These are phyloP conservation scores for Catharus fuscescens DNA, from an alignment of 2,113 vertebrate genomes.

Conservation along the genomic window DNA sequence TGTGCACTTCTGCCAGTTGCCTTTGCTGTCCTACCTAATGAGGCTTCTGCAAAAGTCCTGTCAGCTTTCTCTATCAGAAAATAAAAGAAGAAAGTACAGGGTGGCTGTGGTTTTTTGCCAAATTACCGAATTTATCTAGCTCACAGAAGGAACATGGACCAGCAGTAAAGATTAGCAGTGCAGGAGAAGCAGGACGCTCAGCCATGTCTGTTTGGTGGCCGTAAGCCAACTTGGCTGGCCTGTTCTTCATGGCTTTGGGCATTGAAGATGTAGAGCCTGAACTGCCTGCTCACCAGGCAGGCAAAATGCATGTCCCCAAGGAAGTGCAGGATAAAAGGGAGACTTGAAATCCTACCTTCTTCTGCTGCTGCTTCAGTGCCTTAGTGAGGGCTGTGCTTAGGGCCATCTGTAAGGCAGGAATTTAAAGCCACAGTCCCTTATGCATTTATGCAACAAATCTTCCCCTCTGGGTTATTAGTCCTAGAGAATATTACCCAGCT, in stretches of 20 bases:
- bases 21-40: not conserved
- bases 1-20: not conserved
- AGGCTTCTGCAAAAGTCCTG: not conserved
- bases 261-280: not conserved
- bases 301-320: not conserved
- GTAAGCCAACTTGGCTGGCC: not conserved
- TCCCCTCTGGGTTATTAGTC: not conserved
- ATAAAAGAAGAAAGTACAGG: not conserved
- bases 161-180: not conserved
- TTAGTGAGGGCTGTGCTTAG: not conserved
- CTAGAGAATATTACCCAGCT: not conserved
- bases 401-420: not conserved
- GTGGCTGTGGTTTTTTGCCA: rapidly evolving
- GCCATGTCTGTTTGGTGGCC: not conserved
- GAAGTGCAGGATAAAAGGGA: not conserved
- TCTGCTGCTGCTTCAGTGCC: not conserved
- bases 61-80: not conserved
- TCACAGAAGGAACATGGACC: not conserved
- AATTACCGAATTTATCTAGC: not conserved
- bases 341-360: not conserved
- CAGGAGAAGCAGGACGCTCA: not conserved
- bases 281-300: not conserved
- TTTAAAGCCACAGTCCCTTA: not conserved
- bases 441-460: not conserved
- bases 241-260: not conserved